Evolutionary conservation across 2,113 vertebrate genomes (phyloP), one percentile per base, ranked within the genome.

Genomic region (Tautogolabrus adspersus): DNA sequence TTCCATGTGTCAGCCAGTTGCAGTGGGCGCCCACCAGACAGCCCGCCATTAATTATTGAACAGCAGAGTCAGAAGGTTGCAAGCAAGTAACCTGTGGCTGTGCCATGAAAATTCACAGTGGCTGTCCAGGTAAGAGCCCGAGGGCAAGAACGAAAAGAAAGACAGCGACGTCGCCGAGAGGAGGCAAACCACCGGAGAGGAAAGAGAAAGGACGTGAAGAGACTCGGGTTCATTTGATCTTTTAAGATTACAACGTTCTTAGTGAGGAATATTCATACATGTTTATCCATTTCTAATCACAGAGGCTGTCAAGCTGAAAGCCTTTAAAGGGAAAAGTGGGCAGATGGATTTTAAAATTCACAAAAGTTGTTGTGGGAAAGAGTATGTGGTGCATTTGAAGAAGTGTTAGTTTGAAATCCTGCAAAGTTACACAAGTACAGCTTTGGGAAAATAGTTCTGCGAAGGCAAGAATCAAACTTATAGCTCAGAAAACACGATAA

Each of bases 1-100:
- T 55, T 67, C 73, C 10, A 38, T 73, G 83, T 75, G 81, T 83
- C 72, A 86, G 84, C 0, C 30, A 58, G 83, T 75, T 70, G 57
- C 57, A 4, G n/a, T 65, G 72, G 60, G 77, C 15, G 46, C 71
- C 67, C 74, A 76, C 61, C 71, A 66, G 78, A 86, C 80, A 11
- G 54, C 40, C 66, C 22, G 72, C 23, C 68, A 91, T 93, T 86
- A 71, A 93, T 88, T 87, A 91, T 93, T 91, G 72, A 91, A 88
- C 84, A 89, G 87, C 46, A 26, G 23, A 81, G 79, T 84, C 38
- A 19, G 67, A 79, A 76, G 76, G 77, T 85, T 77, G 85, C 76
- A 73, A 26, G 81, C 58, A 65, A 73, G 75, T 81, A 72, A 88
- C 85, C 75, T 79, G 79, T 75, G 75, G 63, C 67, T 78, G 51